A percentile compares a stretch with the other conserved stretches of the same genome.
phyloP scores from a whole-genome alignment of 2,113 vertebrate species.

The Potamarius usumacintae region DNA sequence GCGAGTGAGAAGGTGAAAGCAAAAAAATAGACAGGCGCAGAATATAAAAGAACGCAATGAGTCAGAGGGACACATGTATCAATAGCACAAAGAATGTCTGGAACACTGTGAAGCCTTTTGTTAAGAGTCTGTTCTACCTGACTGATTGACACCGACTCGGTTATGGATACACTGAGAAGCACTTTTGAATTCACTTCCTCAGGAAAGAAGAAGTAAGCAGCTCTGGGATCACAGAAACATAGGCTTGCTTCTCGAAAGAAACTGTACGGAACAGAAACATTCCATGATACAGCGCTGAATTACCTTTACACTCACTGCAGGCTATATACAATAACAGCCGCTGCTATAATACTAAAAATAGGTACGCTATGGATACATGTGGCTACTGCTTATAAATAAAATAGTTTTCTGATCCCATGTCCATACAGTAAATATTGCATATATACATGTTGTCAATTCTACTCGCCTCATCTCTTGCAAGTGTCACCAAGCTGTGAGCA shows the following conservation, averaged over 20 bases:
- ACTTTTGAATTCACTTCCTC: neutral
- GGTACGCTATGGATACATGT: too few relatives aligned
- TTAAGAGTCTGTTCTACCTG: conserved; percentile 27
- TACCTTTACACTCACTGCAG: neutral
- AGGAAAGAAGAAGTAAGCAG: neutral
- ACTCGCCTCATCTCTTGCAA: too few relatives aligned
- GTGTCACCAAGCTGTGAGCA: too few relatives aligned
- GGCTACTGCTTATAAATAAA: too few relatives aligned
- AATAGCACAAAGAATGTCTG: conserved; percentile 27
- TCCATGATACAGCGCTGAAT: neutral
- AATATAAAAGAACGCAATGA: conserved; percentile 5
- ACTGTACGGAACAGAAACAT: neutral
- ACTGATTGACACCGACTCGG: conserved; percentile 12
- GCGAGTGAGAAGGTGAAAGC: neutral
- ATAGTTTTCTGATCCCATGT: too few relatives aligned
- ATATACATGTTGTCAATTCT: too few relatives aligned
- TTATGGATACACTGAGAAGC: conserved; percentile 21
- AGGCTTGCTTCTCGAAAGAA: neutral
- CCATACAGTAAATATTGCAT: too few relatives aligned
- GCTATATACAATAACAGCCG: neutral
- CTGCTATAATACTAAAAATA: neutral
- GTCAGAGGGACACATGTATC: conserved; percentile 26
- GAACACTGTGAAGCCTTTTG: conserved; percentile 13
- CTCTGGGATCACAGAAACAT: neutral
- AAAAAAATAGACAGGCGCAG: neutral